phyloP scores from a whole-genome alignment of 2,797 vertebrate species.

The Lophius americanus region DNA sequence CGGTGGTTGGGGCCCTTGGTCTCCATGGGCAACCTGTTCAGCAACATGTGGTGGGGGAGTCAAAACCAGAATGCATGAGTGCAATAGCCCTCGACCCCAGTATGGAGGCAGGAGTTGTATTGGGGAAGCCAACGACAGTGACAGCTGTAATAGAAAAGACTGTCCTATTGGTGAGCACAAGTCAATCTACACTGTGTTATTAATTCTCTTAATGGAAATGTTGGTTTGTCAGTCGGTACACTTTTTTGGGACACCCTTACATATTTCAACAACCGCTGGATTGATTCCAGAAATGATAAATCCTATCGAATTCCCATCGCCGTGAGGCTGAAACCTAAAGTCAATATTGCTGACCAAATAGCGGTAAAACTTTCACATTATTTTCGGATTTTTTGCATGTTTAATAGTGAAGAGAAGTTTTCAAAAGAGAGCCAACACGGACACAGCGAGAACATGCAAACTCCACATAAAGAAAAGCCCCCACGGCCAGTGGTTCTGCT shows the following conservation, averaged over 20 bases:
- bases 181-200: not conserved
- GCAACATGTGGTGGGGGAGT: constrained; percentile 92
- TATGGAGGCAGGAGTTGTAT: constrained; percentile 88
- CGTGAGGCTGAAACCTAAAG: too few relatives aligned
- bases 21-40: constrained; percentile 94
- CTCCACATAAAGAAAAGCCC: too few relatives aligned
- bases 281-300: too few relatives aligned
- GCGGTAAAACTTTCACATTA: too few relatives aligned
- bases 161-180: constrained; percentile 89
- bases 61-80: constrained; percentile 86
- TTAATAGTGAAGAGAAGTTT: too few relatives aligned
- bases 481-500: too few relatives aligned
- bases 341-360: too few relatives aligned
- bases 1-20: constrained; percentile 97
- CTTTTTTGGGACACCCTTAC: not conserved
- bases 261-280: not conserved
- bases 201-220: not conserved
- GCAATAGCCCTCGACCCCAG: constrained; percentile 92
- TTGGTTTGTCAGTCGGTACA: not conserved
- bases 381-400: too few relatives aligned
- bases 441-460: too few relatives aligned
- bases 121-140: constrained; percentile 85
- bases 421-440: too few relatives aligned
- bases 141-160: constrained; percentile 89
- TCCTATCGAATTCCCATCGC: too few relatives aligned